Percentiles rank a stretch among this genome's conserved stretches.
phyloP scores from a whole-genome alignment of 2,888 invertebrate genomes.

The Sphecodes monilicornis region DNA sequence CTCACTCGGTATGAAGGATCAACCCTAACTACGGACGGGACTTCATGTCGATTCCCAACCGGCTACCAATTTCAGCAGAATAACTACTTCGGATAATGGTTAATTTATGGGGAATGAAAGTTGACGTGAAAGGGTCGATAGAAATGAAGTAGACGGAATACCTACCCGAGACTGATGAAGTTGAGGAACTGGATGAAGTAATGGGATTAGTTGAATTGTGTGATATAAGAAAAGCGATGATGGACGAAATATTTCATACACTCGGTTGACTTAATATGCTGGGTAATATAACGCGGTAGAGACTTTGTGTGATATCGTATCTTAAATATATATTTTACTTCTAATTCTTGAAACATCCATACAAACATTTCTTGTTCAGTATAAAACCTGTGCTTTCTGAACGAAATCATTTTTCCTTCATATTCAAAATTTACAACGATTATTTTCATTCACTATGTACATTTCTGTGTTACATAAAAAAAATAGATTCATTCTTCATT shows the following conservation, averaged over 20 bases:
- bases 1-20: neutral
- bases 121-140: neutral
- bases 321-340: neutral
- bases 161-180: neutral
- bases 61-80: neutral
- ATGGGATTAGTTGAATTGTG: neutral
- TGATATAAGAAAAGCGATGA: neutral
- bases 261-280: neutral
- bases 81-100: neutral
- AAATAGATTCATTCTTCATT: too few relatives aligned
- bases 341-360: neutral
- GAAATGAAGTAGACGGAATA: neutral
- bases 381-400: neutral
- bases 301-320: neutral
- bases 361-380: neutral
- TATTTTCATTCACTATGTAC: too few relatives aligned
- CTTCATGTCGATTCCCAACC: neutral
- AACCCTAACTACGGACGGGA: neutral
- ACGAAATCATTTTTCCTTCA: too few relatives aligned
- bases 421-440: neutral
- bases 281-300: neutral
- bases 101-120: conserved; percentile 8
- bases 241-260: neutral
- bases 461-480: neutral
- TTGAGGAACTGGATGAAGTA: neutral